These are phyloP conservation scores for Oryzias sinensis DNA, from an alignment of 2,797 vertebrate genomes.

Conservation along the genomic window DNA sequence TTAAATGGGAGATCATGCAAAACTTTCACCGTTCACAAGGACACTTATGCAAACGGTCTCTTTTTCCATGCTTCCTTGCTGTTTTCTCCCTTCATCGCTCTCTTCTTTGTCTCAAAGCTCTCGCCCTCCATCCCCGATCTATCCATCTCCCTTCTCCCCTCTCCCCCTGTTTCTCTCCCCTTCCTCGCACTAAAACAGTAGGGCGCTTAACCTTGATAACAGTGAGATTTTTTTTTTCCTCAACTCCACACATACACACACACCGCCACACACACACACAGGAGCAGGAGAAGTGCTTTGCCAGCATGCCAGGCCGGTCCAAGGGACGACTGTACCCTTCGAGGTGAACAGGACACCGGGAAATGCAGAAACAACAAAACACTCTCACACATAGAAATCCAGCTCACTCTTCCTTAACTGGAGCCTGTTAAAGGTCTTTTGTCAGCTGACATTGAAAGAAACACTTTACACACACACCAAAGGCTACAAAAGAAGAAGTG, in stretches of 20 bases:
- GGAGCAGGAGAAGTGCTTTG: slow-evolving; percentile 72
- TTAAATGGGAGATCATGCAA: slow-evolving; percentile 71
- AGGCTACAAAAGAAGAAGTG: slow-evolving; percentile 63
- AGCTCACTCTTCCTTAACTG: slow-evolving; percentile 65
- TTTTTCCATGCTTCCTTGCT: slow-evolving; percentile 45
- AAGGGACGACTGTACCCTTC: slow-evolving; percentile 76
- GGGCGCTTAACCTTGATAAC: slow-evolving; percentile 79
- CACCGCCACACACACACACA: slow-evolving; percentile 47
- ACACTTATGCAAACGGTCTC: slow-evolving; percentile 71
- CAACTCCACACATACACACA: slow-evolving; percentile 53
- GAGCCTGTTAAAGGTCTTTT: slow-evolving; percentile 69
- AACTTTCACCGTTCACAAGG: slow-evolving; percentile 72
- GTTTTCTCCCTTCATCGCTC: slow-evolving; percentile 59
- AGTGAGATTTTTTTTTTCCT: slow-evolving; percentile 67
- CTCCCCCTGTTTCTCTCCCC: slow-evolving; percentile 61
- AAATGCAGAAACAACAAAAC: slow-evolving; percentile 79
- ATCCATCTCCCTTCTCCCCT: slow-evolving; percentile 71
- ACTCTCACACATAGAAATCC: slow-evolving; percentile 40
- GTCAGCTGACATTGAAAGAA: slow-evolving; percentile 71
- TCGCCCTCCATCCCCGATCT: slow-evolving; percentile 75
- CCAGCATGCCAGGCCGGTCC: slow-evolving; percentile 74
- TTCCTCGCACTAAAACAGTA: slow-evolving; percentile 74
- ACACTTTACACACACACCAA: slow-evolving; percentile 21
- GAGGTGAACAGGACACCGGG: slow-evolving; percentile 78
- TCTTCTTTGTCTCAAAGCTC: slow-evolving; percentile 74